Evolutionary conservation across 2,113 vertebrate genomes (phyloP).

Genomic region (Gnathonemus echidnorhynchus): DNA sequence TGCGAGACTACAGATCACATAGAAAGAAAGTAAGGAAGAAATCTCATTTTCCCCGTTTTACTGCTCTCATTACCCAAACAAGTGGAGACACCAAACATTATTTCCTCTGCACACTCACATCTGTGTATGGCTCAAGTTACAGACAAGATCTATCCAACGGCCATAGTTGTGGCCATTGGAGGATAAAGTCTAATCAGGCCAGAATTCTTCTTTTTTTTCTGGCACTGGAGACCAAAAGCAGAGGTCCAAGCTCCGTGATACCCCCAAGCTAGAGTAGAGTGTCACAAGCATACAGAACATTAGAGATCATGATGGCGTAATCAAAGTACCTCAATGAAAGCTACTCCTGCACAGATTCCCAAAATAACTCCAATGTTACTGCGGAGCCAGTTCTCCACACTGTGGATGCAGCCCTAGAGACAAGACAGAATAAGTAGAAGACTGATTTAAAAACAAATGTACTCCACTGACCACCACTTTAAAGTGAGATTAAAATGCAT

Average conservation of each 20-base stretch:
- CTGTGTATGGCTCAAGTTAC: background rate
- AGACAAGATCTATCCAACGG: background rate
- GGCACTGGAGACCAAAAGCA: background rate
- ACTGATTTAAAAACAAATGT: background rate
- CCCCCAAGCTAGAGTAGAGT: background rate
- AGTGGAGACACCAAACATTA: background rate
- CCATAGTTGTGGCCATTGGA: background rate
- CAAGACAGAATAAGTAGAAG: background rate
- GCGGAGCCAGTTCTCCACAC: conserved; percentile 74
- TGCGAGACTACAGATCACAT: background rate
- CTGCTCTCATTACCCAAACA: background rate
- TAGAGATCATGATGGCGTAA: background rate
- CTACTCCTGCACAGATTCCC: conserved; percentile 75
- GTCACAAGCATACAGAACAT: background rate
- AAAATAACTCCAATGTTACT: conserved; percentile 81
- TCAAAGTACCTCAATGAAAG: conserved; percentile 74
- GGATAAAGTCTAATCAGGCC: background rate
- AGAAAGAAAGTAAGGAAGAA: background rate
- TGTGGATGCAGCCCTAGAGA: conserved; percentile 73
- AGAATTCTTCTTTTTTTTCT: background rate
- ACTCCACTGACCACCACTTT: background rate
- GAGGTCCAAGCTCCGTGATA: background rate
- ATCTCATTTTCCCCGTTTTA: background rate
- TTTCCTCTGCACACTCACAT: background rate
- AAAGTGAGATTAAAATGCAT: background rate